A percentile compares a stretch with the other conserved stretches of the same genome.
These are phyloP conservation scores for Todiramphus saurophagus DNA, from an alignment of 2,113 vertebrate species.

Conservation along the genomic window DNA sequence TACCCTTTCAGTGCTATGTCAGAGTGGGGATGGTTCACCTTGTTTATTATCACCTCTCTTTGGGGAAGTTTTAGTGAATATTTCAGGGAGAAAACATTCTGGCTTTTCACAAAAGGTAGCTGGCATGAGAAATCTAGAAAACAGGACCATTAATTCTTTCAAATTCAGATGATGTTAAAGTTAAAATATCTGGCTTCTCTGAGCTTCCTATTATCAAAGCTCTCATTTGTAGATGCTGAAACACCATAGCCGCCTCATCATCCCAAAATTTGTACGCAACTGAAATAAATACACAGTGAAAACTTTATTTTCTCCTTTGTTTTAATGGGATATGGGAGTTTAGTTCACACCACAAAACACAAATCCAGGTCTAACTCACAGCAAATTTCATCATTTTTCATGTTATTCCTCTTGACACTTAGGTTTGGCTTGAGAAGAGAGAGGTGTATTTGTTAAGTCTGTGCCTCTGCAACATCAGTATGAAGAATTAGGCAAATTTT, in stretches of 20 bases:
- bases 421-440: not conserved
- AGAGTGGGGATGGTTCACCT: not conserved
- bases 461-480: not conserved
- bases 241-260: constrained; percentile 2
- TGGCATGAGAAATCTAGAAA: not conserved
- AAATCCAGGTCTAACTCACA: not conserved
- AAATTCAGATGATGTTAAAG: not conserved
- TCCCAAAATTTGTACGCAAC: constrained; percentile 7
- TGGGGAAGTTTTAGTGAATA: not conserved
- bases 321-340: not conserved
- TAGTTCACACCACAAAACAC: not conserved
- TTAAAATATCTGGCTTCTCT: not conserved
- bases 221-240: not conserved
- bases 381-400: not conserved
- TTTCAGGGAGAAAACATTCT: not conserved
- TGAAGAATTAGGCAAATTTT: not conserved
- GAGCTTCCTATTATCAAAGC: not conserved
- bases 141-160: not conserved
- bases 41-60: not conserved
- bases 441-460: not conserved
- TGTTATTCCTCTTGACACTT: not conserved
- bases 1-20: not conserved
- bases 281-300: not conserved
- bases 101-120: not conserved
- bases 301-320: not conserved